phyloP scores from a whole-genome alignment of 2,888 invertebrate genomes.

The Seira musarum region DNA sequence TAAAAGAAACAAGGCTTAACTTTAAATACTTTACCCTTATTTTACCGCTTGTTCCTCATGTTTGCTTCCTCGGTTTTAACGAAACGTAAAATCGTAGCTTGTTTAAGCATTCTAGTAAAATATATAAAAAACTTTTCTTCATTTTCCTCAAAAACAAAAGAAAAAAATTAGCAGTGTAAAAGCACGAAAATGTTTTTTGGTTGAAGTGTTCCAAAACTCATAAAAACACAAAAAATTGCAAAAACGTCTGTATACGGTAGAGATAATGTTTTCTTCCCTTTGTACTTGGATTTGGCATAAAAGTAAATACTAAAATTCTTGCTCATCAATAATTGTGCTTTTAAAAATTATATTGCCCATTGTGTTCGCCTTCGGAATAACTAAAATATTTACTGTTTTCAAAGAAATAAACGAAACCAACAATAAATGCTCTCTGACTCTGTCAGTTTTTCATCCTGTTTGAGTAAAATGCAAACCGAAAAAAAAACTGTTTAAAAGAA shows the following conservation, averaged over 20 bases:
- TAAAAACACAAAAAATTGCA: conserved; percentile 37
- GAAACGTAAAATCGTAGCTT: neutral
- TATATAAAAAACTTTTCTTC: conserved; percentile 21
- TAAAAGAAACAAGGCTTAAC: conserved; percentile 18
- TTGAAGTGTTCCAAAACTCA: conserved; percentile 55
- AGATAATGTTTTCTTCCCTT: neutral
- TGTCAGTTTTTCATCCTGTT: neutral
- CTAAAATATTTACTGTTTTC: conserved; percentile 32
- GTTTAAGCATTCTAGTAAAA: conserved; percentile 16
- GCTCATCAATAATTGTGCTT: conserved; percentile 6
- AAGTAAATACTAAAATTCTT: neutral
- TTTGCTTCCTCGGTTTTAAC: conserved; percentile 4
- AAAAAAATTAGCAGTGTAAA: conserved; percentile 26
- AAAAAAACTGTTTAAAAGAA: neutral
- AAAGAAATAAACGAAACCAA: conserved; percentile 23
- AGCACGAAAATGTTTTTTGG: neutral
- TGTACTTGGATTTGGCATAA: no score
- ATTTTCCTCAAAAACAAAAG: conserved; percentile 16
- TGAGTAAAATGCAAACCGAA: conserved; percentile 1
- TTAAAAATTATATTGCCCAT: conserved; percentile 50
- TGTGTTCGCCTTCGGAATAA: conserved; percentile 37
- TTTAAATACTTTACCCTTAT: conserved; percentile 36
- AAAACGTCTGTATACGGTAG: neutral
- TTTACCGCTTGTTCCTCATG: neutral
- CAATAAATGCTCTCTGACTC: conserved; percentile 17